Conservation (phyloP, 2,888 invertebrate genomes). For the Agriopis marginaria region DNA sequence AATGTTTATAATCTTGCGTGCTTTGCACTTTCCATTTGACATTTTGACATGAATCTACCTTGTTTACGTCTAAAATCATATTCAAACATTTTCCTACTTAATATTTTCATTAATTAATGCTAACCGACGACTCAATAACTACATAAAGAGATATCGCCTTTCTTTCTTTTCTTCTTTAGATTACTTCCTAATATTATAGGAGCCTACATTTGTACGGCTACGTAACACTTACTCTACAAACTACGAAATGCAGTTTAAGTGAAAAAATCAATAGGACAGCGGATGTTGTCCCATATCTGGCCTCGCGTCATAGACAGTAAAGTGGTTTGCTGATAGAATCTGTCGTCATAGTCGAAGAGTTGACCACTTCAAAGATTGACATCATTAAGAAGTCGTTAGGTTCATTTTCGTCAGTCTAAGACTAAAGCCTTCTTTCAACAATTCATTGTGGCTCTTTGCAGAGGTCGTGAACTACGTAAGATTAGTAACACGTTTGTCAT, state of each 20-base stretch:
- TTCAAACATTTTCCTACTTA: too few species aligned
- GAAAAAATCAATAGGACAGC: slow-evolving; percentile 39
- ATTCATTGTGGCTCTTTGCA: too few species aligned
- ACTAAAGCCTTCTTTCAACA: too few species aligned
- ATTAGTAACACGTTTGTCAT: too few species aligned
- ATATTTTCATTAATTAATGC: not conserved
- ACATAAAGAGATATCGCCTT: too few species aligned
- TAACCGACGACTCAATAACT: too few species aligned
- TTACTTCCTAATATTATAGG: not conserved
- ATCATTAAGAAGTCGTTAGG: not conserved
- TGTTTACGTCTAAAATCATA: too few species aligned
- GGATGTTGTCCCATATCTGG: slow-evolving; percentile 38
- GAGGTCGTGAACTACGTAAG: too few species aligned
- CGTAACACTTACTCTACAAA: not conserved
- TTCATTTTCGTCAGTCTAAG: not conserved
- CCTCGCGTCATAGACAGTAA: slow-evolving; percentile 28
- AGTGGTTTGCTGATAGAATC: slow-evolving; percentile 40
- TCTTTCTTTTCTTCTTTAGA: too few species aligned
- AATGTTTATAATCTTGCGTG: not conserved
- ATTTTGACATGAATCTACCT: not conserved
- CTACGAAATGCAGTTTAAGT: slow-evolving; percentile 10
- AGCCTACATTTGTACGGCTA: not conserved
- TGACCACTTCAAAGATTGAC: not conserved
- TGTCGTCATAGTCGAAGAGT: slow-evolving; percentile 32
- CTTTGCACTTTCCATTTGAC: not conserved